These are phyloP conservation scores for Crypturellus tataupa DNA, from an alignment of 2,797 vertebrate species.

Conservation along the genomic window DNA sequence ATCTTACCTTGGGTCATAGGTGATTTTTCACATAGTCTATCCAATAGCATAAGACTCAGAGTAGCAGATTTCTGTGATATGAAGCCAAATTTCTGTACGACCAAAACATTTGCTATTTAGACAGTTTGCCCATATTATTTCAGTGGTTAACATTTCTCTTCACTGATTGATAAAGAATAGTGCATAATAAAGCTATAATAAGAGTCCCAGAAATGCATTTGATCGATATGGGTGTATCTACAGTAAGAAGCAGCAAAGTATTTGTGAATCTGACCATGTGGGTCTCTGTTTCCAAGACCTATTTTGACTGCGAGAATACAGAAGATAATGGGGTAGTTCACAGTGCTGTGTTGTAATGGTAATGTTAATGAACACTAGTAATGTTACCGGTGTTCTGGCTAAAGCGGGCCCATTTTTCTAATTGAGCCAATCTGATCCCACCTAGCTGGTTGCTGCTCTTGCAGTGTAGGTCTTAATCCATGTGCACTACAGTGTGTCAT, in stretches of 20 bases:
- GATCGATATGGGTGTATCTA: not conserved
- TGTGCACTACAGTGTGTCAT: not conserved
- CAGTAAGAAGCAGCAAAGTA: not conserved
- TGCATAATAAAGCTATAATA: not conserved
- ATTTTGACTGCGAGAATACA: not conserved
- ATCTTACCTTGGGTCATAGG: not conserved
- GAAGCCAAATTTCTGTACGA: not conserved
- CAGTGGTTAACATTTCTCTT: not conserved
- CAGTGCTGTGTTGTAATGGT: not conserved
- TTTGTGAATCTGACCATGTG: not conserved
- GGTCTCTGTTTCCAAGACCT: not conserved
- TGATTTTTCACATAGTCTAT: not conserved
- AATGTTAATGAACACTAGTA: not conserved
- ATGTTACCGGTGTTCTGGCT: not conserved
- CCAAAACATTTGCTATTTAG: not conserved
- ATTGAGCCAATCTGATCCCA: not conserved
- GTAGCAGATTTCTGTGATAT: not conserved
- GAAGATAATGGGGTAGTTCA: not conserved
- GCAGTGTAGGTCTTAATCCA: not conserved
- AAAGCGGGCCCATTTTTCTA: not conserved
- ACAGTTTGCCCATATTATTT: not conserved
- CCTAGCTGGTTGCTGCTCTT: not conserved
- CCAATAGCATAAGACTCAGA: not conserved
- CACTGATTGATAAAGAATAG: not conserved
- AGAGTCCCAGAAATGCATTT: not conserved